Base-by-base conservation (phyloP, 2,113 vertebrate genomes). In the Proteles cristata region DNA sequence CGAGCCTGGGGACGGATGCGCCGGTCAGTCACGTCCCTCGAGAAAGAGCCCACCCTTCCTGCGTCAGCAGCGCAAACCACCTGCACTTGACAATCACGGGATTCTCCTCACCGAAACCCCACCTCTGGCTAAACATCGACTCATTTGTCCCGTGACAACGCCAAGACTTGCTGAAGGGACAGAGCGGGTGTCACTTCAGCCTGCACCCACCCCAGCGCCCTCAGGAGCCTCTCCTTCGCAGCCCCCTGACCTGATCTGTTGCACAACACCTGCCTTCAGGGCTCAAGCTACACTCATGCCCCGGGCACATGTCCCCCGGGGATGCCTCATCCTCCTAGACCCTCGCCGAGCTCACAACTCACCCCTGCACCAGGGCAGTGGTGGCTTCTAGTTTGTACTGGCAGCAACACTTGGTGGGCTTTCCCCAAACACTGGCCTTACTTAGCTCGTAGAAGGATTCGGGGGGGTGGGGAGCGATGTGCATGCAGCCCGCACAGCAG, bases 1-100 rank as follows among this genome's bases (percentile, higher is more conserved):
- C 26, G 97, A 97, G 95, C 98, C 98, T 98, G 61, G 10, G 55
- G 53, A 89, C 66, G 98, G 97, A 98, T 6, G 3, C 6, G 12
- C 14, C 3, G 0, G 1, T 96, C 10, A 48, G 80, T 21, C 15
- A 43, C 0, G 0, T 23, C 35, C 10, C 45, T 79, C 0, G 0
- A 2, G 25, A 1, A 6, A 25, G 7, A 11, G 39, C 14, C 2
- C 0, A 1, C 11, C 1, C 0, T 53, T 33, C 28, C 53, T 1
- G 15, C 11, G 8, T 39, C 35, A 1, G 21, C 35, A 35, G 35
- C 7, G 11, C 31, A 5, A 12, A 26, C 11, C 39, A 16, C 39
- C 43, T 1, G 2, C 2, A 7, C 71, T 9, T 1, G 28, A 21
- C n/a, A 7, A 5, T 17, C 0, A 3, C 48, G 82, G 35, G 8